A percentile compares a stretch with the other conserved stretches of the same genome.
These are phyloP conservation scores for Pachyramphus minor DNA, from an alignment of 2,113 vertebrate genomes.

Conservation along the genomic window DNA sequence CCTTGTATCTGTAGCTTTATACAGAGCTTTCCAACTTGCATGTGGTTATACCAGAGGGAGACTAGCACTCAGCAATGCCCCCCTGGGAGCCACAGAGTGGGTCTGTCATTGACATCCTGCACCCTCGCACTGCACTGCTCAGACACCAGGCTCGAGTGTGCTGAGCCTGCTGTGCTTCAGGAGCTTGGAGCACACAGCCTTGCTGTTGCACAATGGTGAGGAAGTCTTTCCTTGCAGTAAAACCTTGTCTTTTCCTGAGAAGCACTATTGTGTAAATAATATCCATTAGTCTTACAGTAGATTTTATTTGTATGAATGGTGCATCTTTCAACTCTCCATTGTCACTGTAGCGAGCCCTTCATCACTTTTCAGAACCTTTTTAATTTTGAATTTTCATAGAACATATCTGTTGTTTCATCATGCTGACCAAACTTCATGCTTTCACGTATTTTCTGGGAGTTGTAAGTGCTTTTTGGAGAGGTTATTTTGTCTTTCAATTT, in stretches of 20 bases:
- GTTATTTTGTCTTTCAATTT: background rate
- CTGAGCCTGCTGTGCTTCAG: background rate
- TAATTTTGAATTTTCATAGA: background rate
- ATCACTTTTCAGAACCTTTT: background rate
- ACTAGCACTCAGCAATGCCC: background rate
- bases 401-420: background rate
- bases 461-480: background rate
- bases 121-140: background rate
- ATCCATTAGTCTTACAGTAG: background rate
- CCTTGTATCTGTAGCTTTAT: background rate
- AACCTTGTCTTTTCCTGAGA: background rate
- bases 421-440: background rate
- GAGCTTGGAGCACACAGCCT: background rate
- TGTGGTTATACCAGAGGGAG: background rate
- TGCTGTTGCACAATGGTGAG: background rate
- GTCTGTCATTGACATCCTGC: background rate
- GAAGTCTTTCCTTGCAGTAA: background rate
- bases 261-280: background rate
- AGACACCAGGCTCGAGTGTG: accelerated
- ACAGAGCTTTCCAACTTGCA: background rate
- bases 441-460: background rate
- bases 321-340: background rate
- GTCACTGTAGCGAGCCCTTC: background rate
- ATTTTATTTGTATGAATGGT: background rate
- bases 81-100: background rate